Evolutionary conservation across 2,797 vertebrate species (phyloP), one percentile per base, ranked within the genome.

Genomic region (Rhinogobio ventralis): DNA sequence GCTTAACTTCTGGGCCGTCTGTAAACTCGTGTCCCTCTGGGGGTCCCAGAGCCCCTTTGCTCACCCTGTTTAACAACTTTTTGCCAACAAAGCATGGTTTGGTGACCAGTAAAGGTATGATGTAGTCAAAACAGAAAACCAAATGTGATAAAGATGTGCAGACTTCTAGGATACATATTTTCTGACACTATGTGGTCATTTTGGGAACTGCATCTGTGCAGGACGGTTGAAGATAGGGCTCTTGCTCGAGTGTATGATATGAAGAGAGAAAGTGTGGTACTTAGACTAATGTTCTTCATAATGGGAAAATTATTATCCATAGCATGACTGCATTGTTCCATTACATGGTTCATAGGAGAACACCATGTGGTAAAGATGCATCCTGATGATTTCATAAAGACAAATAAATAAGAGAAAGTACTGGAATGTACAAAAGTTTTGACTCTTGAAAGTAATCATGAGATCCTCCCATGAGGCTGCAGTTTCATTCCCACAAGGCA

Each of bases 151-250:
- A 45, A 45, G 11, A 78, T n/a, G n/a, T 15, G 49, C 33, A 20
- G 23, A 14, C 10, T 45, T 17, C 8, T 11, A 19, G 46, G 14
- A 25, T 33, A 71, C 17, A 45, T 10, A 33, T 79, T 69, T 71
- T n/a, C 60, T 67, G 82, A 74, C 85, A 80, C 75, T 9, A 5
- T 71, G 87, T 86, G 87, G 85, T 66, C 19, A 30, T 64, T 83
- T 45, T 7, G 9, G 25, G 57, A 60, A 85, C 49, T 87, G 42
- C 64, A 72, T 20, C 6, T 66, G 30, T 28, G 46, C 0, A 8
- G 17, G 14, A 17, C 42, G 1, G 11, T 45, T n/a, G 7, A 45
- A 30, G 25, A 25, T 15, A 42, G 80, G 28, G 36, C 23, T 51
- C 39, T 33, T 20, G n/a, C 15, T 66, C 28, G 9, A 11, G 33